These are phyloP conservation scores for Aspidiotus destructor DNA, from an alignment of 2,888 invertebrate species.

Conservation along the genomic window DNA sequence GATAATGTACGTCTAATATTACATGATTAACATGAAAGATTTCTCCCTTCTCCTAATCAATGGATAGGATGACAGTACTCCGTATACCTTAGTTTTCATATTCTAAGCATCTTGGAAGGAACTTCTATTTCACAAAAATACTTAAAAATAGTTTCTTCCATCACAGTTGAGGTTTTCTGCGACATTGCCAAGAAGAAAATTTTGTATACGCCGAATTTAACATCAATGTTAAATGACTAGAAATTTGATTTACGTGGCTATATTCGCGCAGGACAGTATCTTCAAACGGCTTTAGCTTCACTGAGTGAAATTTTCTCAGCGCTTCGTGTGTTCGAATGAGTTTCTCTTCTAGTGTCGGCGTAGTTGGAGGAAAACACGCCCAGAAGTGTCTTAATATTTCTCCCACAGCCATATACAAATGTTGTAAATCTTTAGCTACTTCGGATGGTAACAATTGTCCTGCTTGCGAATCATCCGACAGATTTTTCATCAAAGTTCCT, in stretches of 20 bases:
- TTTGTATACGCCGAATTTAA: conserved; percentile 76
- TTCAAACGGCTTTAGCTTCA: conserved; percentile 76
- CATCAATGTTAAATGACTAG: conserved; percentile 78
- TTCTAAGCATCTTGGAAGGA: no score
- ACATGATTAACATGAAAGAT: no score
- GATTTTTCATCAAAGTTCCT: conserved; percentile 80
- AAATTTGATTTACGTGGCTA: conserved; percentile 68
- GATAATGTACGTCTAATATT: no score
- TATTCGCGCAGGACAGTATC: conserved; percentile 71
- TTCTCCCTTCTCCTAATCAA: no score
- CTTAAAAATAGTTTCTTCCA: background rate
- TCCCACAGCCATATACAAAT: conserved; percentile 73
- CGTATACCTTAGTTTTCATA: no score
- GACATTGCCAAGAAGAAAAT: conserved; percentile 75
- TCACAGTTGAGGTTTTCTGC: conserved; percentile 40
- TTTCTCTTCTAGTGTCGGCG: conserved; percentile 63
- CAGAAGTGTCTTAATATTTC: conserved; percentile 91
- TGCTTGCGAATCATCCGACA: conserved; percentile 48
- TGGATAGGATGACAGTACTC: no score
- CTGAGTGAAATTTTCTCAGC: conserved; percentile 74
- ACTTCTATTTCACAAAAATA: no score
- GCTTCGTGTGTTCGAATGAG: conserved; percentile 83
- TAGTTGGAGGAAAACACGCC: conserved; percentile 79
- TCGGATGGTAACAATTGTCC: conserved; percentile 74
- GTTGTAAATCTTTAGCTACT: conserved; percentile 71